phyloP scores from a whole-genome alignment of 2,113 vertebrate species.

The Numenius arquata region DNA sequence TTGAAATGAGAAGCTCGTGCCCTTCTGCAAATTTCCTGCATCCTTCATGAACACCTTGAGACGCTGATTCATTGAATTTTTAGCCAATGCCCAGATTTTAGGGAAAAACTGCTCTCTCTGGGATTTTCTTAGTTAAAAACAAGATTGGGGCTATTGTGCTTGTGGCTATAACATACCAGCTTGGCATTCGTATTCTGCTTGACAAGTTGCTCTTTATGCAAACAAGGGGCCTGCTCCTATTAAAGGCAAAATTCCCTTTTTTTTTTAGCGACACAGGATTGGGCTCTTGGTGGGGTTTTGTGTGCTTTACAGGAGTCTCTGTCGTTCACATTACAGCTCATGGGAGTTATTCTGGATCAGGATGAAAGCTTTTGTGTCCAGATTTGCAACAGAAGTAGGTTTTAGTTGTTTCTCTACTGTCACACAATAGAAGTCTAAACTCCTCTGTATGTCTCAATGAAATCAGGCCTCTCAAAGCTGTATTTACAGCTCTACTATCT shows the following conservation, averaged over 20 bases:
- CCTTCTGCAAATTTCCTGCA: conserved; percentile 19
- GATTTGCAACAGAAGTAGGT: background rate
- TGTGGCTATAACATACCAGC: background rate
- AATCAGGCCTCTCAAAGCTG: background rate
- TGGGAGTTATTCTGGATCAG: background rate
- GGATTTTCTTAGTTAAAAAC: conserved; percentile 12
- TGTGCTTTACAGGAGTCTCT: background rate
- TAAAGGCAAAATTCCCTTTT: conserved; percentile 14
- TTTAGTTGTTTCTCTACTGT: background rate
- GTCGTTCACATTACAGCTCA: background rate
- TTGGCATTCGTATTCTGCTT: conserved; percentile 12
- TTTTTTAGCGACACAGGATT: background rate
- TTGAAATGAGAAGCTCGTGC: background rate
- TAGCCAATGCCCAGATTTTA: background rate
- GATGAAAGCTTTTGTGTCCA: conserved; percentile 6
- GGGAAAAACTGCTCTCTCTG: background rate
- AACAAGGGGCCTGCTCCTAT: background rate
- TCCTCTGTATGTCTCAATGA: background rate
- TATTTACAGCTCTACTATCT: background rate
- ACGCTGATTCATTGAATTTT: background rate
- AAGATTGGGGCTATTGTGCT: conserved; percentile 22
- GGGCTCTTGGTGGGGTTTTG: background rate
- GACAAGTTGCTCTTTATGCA: conserved; percentile 38
- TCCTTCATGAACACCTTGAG: background rate
- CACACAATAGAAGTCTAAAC: background rate